Base-by-base conservation (phyloP, 2,888 invertebrate species). In the Apamea anceps region DNA sequence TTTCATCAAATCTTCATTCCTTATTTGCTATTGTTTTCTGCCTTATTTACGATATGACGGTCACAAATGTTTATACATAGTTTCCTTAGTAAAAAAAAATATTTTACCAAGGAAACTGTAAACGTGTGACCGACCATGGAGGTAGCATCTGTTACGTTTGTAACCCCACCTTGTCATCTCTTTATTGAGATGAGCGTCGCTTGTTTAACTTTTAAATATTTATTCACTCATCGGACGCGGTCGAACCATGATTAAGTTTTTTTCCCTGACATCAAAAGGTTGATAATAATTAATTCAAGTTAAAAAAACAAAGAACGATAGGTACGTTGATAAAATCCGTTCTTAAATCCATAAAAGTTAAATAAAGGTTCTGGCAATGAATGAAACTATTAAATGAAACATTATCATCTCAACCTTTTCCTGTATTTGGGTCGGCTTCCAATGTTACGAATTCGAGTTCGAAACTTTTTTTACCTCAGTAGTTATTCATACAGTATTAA, bases 151-250 rank as follows among this genome's bases (percentile, higher is more conserved):
- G 83, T 84, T 80, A 77, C 80, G 83, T 80, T 87, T 84, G 85
- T 86, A 82, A 80, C 82, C 68, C 81, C 79, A 88, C 87, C 88
- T 88, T 87, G 86, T 87, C 85, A 81, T 82, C 75, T 80, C 81
- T 83, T 81, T 85, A 87, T 85, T 88, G 82, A 87, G 87, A 88
- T 82, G 87, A 90, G 90, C 84, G 75, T 86, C 77, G 81, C 81
- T 90, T 88, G 87, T 89, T 90, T 75, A 81, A 84, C 81, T 71
- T 85, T 84, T 82, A 62, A 84, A 86, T 79, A 81, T 78, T 86
- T 79, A 79, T 51, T 62, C 42, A 79, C 54, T 71, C 78, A 82
- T 72, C 54, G 62, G 66, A 77, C 70, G 78, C 75, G 76, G 70
- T 79, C 67, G 75, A 73, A 72, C 60, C 72, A 70, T 76, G 70